Evolutionary conservation across 2,113 vertebrate genomes (phyloP).

Genomic region (Naja naja): DNA sequence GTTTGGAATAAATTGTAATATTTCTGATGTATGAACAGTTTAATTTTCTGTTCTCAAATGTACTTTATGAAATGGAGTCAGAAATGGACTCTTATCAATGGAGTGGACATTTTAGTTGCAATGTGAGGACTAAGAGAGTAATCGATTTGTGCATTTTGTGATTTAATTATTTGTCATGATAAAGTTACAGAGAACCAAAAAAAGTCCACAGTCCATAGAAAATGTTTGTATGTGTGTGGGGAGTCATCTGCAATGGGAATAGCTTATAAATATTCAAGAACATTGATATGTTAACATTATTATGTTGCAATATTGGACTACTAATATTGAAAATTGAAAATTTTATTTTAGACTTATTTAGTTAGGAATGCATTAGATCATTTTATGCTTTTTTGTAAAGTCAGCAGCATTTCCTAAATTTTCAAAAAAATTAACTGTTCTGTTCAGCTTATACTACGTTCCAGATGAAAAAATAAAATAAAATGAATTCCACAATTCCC

Average conservation of each 20-base stretch:
- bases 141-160: background rate
- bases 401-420: background rate
- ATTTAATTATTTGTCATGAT: background rate
- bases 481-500: background rate
- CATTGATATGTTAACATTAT: background rate
- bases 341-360: background rate
- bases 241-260: background rate
- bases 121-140: background rate
- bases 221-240: background rate
- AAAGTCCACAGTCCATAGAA: background rate
- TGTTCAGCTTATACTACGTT: background rate
- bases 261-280: background rate
- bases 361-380: background rate
- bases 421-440: background rate
- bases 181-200: background rate
- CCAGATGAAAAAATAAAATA: background rate
- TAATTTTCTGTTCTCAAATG: background rate
- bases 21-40: background rate
- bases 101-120: background rate
- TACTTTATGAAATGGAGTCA: background rate
- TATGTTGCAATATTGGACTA: background rate
- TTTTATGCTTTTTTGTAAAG: background rate
- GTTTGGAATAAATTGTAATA: background rate
- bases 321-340: background rate
- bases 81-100: background rate